Percentiles rank a stretch among this genome's conserved stretches.
phyloP scores from a whole-genome alignment of 2,888 invertebrate species.

The Drosophila buzzatii region DNA sequence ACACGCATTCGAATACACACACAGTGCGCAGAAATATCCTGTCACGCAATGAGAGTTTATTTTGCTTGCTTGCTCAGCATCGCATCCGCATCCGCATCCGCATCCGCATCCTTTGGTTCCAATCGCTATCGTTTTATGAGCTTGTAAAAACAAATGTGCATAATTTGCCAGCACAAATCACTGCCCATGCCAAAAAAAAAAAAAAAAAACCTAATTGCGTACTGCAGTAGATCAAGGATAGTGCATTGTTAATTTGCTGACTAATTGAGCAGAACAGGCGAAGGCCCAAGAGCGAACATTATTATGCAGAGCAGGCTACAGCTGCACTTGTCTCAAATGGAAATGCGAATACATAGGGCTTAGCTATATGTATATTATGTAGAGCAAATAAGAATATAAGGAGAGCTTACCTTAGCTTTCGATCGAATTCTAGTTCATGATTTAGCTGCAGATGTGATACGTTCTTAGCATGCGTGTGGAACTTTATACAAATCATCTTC shows the following conservation, averaged over 20 bases:
- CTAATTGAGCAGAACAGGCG: constrained; percentile 46
- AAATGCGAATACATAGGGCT: too few relatives aligned
- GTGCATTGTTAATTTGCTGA: constrained; percentile 53
- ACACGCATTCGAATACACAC: not conserved
- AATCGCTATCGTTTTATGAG: constrained; percentile 43
- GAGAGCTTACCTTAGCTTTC: too few relatives aligned
- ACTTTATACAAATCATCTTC: too few relatives aligned
- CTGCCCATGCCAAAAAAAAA: constrained; percentile 2
- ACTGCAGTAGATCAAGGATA: constrained; percentile 32
- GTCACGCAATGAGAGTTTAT: constrained; percentile 71
- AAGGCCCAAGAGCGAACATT: too few relatives aligned
- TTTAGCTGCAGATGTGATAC: too few relatives aligned
- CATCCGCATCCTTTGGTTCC: constrained; percentile 17
- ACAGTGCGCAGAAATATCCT: constrained; percentile 31
- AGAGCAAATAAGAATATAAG: too few relatives aligned
- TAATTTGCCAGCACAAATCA: constrained; percentile 70
- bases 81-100: constrained; percentile 10
- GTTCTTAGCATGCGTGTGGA: too few relatives aligned
- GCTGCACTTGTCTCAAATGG: too few relatives aligned
- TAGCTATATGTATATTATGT: too few relatives aligned
- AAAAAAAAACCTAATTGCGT: not conserved
- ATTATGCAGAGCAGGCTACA: too few relatives aligned
- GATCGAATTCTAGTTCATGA: too few relatives aligned
- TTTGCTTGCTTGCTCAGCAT: constrained; percentile 52
- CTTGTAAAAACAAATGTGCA: constrained; percentile 64